A percentile compares a stretch with the other conserved stretches of the same genome.
Evolutionary conservation across 2,888 invertebrate genomes (phyloP).

Genomic region (Xylophagus ater): DNA sequence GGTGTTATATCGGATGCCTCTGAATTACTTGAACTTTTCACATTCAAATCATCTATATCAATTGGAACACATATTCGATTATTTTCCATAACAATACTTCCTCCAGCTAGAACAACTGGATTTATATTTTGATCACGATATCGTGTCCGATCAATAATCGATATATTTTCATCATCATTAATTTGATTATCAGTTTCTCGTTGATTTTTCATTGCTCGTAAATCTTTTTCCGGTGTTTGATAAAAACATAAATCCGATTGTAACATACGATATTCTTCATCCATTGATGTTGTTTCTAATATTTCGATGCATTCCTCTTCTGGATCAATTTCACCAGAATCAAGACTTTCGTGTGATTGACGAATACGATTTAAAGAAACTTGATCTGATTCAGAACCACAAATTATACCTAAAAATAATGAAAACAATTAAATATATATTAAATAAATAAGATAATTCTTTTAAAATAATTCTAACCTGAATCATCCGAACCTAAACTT

Average conservation of each 20-base stretch:
- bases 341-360: slow-evolving; percentile 60
- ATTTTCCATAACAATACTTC: slow-evolving; percentile 15
- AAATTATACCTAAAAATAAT: slow-evolving; percentile 40
- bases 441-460: not conserved
- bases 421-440: not conserved
- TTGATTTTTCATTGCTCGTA: slow-evolving; percentile 31
- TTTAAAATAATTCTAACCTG: slow-evolving; percentile 32
- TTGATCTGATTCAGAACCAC: slow-evolving; percentile 42
- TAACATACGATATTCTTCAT: slow-evolving; percentile 36
- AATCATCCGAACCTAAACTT: slow-evolving; percentile 49
- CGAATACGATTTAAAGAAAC: slow-evolving; percentile 37
- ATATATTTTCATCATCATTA: slow-evolving; percentile 19
- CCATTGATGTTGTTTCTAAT: slow-evolving; percentile 38
- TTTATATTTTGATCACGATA: slow-evolving; percentile 15
- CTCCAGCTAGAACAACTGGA: too few species aligned
- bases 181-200: slow-evolving; percentile 28
- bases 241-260: slow-evolving; percentile 37
- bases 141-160: slow-evolving; percentile 18
- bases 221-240: slow-evolving; percentile 33
- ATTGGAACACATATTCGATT: slow-evolving; percentile 22
- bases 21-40: not conserved
- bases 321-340: slow-evolving; percentile 52
- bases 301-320: slow-evolving; percentile 46
- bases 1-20: slow-evolving; percentile 10
- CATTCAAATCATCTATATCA: slow-evolving; percentile 18